A percentile compares a stretch with the other conserved stretches of the same genome.
These are phyloP conservation scores for Takifugu rubripes DNA, from an alignment of 2,797 vertebrate genomes.

Conservation along the genomic window DNA sequence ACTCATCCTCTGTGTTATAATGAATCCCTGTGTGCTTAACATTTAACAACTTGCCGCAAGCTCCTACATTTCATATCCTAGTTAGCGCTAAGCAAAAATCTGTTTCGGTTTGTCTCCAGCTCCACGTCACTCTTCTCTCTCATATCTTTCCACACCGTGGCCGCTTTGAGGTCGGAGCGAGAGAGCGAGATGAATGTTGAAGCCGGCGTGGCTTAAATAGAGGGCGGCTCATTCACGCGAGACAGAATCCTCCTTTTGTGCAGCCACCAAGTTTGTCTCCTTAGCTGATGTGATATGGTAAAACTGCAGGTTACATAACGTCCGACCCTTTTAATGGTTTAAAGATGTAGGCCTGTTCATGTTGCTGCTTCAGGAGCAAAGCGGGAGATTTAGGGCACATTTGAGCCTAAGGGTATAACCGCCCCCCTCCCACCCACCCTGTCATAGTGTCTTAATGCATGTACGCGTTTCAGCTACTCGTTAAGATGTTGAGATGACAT, in stretches of 20 bases:
- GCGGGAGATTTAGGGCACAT: conserved; percentile 64
- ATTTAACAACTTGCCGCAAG: conserved; percentile 20
- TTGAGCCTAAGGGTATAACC: conserved; percentile 57
- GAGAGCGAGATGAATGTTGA: conserved; percentile 15
- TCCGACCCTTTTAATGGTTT: conserved; percentile 45
- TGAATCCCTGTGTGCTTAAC: conserved; percentile 36
- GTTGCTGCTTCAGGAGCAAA: conserved; percentile 41
- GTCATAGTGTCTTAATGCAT: conserved; percentile 51
- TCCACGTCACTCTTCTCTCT: conserved; percentile 10
- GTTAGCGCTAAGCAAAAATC: not conserved
- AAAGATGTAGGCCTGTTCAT: conserved; percentile 38
- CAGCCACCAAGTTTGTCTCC: conserved; percentile 18
- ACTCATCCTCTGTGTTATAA: conserved; percentile 34
- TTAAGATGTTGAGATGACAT: conserved; percentile 24
- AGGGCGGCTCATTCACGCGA: conserved; percentile 47
- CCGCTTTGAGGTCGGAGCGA: conserved; percentile 17
- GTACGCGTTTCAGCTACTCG: conserved; percentile 25
- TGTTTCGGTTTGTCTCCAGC: not conserved
- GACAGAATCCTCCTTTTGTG: conserved; percentile 47
- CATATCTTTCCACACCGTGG: conserved; percentile 3
- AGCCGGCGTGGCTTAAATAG: conserved; percentile 30
- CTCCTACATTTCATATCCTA: conserved; percentile 12
- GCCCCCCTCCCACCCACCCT: conserved; percentile 30
- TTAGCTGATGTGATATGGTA: conserved; percentile 17
- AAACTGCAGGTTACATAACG: conserved; percentile 47